A percentile compares a stretch with the other conserved stretches of the same genome.
These are phyloP conservation scores for Cossypha niveicapilla DNA, from an alignment of 2,797 vertebrate species.

Conservation along the genomic window DNA sequence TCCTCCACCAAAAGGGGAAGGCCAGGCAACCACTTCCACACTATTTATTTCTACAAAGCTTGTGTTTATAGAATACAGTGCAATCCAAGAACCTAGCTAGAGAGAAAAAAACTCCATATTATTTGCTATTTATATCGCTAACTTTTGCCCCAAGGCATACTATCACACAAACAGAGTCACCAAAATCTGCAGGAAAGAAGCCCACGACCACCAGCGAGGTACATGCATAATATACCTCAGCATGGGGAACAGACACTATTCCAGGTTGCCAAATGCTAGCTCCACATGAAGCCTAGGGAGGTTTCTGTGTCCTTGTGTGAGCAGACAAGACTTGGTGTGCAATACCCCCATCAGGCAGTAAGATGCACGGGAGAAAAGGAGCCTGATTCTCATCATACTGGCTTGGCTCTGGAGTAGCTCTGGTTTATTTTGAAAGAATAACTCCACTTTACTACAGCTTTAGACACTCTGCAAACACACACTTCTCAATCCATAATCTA, in stretches of 20 bases:
- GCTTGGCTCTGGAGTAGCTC: background rate
- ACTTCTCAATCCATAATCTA: background rate
- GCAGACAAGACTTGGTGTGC: background rate
- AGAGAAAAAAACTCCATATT: background rate
- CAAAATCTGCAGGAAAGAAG: background rate
- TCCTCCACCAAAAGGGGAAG: background rate
- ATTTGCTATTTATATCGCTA: background rate
- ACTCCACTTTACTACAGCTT: background rate
- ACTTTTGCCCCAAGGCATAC: background rate
- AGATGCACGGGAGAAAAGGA: background rate
- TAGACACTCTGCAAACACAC: background rate
- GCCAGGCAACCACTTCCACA: background rate
- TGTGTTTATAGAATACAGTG: background rate
- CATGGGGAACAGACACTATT: background rate
- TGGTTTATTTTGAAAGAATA: background rate
- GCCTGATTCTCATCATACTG: background rate
- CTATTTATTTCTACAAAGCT: background rate
- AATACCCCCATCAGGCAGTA: background rate
- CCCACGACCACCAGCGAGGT: fast-evolving
- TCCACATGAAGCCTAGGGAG: background rate
- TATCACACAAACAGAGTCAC: background rate
- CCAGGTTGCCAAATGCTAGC: background rate
- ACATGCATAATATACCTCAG: background rate
- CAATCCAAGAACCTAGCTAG: background rate
- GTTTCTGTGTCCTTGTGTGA: background rate